Evolutionary conservation across 2,113 vertebrate species (phyloP).

Genomic region (Polypterus bichir): DNA sequence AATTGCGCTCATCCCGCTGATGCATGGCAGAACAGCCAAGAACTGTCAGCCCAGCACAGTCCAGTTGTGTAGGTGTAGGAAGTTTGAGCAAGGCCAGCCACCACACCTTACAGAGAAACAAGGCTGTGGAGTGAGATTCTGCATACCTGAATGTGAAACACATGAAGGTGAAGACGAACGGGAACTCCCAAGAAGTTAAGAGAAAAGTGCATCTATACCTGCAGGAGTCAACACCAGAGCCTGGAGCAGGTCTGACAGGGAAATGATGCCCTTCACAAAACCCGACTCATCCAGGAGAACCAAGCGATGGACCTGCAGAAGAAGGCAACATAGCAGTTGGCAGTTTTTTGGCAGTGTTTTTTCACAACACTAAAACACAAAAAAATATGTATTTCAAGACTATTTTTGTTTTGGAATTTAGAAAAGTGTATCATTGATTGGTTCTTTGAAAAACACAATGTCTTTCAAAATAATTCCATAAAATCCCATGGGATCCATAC

Average conservation of each 20-base stretch:
- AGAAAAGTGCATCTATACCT: conserved; percentile 76
- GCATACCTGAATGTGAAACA: too few species aligned
- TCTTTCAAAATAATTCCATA: too few species aligned
- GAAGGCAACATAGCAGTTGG: background rate
- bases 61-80: too few species aligned
- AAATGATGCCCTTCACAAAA: conserved; percentile 73
- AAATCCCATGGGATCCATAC: too few species aligned
- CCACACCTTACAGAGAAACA: too few species aligned
- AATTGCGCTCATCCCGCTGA: too few species aligned
- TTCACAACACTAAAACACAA: background rate
- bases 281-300: conserved; percentile 75
- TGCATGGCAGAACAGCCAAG: too few species aligned
- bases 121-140: too few species aligned
- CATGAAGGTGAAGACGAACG: background rate
- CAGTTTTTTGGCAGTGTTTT: background rate
- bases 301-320: conserved; percentile 79
- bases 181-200: conserved; percentile 38
- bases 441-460: too few species aligned
- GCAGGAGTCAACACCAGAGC: conserved; percentile 83
- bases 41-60: too few species aligned
- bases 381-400: background rate
- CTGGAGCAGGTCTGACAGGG: conserved; percentile 92
- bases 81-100: too few species aligned
- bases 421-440: too few species aligned
- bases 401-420: background rate